Evolutionary conservation across 1,140 invertebrate species (phyloP), one percentile per base, ranked within the genome.

Genomic region (Alviniconcha marisindica): DNA sequence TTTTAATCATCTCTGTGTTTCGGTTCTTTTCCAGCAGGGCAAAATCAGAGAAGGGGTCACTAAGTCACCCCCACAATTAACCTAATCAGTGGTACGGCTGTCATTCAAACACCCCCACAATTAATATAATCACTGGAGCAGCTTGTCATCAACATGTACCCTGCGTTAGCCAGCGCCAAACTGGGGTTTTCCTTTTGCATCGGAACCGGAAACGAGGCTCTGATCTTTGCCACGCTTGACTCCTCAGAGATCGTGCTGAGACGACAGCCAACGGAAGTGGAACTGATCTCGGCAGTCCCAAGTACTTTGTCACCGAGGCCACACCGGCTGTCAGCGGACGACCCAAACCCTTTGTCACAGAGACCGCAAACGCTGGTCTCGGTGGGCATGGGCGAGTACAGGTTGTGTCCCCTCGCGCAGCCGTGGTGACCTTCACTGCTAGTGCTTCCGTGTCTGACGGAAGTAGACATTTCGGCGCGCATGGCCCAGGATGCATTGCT

Each of bases 381-480:
- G 10, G 56, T 12, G 31, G 73, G 73, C 40, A 76, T 5, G 73
- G 73, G 42, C n/a, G 60, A 31, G 73, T 76, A 76, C 3, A 76
- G 1, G 44, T 76, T 76, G 73, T 21, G 24, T 7, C 14, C 10
- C 21, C 24, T 48, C 38, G 24, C 51, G 24, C 2, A 5, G 73
- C 21, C 21, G 38, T 42, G 71, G 33, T 76, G 42, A 15, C 42
- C 73, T 24, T 76, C 42, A 36, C 73, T 76, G 73, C 42, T 76
- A 42, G 42, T 51, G 44, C 73, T 76, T 21, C 73, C 73, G 42
- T n/a, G 24, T 3, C 73, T 40, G 42, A 51, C 40, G 44, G 73
- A n/a, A 21, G 73, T 76, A 42, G 40, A 21, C 73, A 76, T 76
- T 42, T 76, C 73, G 73, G 73, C 73, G 24, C 73, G 73, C 73